phyloP scores from a whole-genome alignment of 2,797 vertebrate genomes.

The Discoglossus pictus region DNA sequence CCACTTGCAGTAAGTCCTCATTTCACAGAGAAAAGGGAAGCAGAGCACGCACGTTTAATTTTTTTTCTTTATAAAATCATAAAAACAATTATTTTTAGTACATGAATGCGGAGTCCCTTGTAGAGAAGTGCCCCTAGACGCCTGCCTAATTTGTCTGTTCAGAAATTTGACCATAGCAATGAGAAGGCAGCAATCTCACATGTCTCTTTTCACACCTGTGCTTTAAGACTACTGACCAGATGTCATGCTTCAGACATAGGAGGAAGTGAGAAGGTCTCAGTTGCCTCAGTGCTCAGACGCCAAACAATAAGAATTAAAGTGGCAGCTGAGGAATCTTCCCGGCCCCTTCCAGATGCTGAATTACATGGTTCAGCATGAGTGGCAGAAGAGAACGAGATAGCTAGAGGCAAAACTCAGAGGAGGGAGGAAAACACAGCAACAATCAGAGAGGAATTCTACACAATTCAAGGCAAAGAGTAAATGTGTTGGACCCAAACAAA shows the following conservation, averaged over 20 bases:
- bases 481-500: background rate
- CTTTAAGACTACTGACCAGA: constrained; percentile 28
- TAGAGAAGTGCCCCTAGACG: too few species aligned
- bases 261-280: constrained; percentile 35
- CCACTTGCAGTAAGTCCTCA: too few species aligned
- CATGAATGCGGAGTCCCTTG: too few species aligned
- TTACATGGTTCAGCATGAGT: constrained; percentile 40
- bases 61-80: too few species aligned
- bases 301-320: constrained; percentile 44
- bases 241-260: constrained; percentile 20
- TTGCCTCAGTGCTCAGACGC: constrained; percentile 11
- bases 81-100: too few species aligned
- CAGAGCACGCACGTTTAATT: too few species aligned
- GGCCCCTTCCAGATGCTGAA: constrained; percentile 45
- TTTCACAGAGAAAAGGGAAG: too few species aligned
- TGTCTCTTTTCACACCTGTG: background rate
- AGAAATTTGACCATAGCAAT: too few species aligned
- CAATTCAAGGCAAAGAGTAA: background rate
- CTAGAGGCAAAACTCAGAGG: constrained; percentile 17
- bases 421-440: constrained; percentile 9
- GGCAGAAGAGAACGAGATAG: constrained; percentile 24
- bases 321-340: constrained; percentile 39
- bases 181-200: background rate
- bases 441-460: background rate
- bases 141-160: too few species aligned